A percentile compares a stretch with the other conserved stretches of the same genome.
phyloP scores from a whole-genome alignment of 2,113 vertebrate species.

The Athene noctua region DNA sequence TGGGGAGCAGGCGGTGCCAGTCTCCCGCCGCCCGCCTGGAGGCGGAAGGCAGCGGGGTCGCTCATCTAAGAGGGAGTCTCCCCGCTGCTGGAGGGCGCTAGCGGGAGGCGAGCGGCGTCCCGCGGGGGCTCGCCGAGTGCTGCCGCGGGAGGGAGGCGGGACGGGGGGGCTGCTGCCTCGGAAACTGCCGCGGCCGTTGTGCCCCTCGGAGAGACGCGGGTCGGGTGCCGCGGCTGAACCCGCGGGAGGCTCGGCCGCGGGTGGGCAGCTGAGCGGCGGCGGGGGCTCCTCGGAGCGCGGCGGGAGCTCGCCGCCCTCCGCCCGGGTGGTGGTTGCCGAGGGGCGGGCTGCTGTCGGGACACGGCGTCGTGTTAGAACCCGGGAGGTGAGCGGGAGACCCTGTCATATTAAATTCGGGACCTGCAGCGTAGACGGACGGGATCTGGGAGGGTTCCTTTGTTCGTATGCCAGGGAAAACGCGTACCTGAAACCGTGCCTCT shows the following conservation, averaged over 20 bases:
- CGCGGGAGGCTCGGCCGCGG: neutral
- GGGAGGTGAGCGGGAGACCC: neutral
- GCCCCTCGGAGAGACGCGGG: neutral
- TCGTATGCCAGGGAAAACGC: neutral
- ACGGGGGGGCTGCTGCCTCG: fast-evolving
- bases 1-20: neutral
- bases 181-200: fast-evolving
- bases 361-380: neutral
- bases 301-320: neutral
- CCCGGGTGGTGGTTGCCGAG: neutral
- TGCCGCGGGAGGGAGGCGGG: too few species aligned
- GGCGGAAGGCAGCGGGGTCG: neutral
- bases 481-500: neutral
- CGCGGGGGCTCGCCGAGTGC: too few species aligned
- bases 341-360: neutral
- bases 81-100: too few species aligned
- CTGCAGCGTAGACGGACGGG: neutral
- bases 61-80: fast-evolving
- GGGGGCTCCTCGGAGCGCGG: neutral
- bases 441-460: neutral
- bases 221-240: neutral
- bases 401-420: neutral
- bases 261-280: neutral
- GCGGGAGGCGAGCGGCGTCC: neutral
- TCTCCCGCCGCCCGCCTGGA: too few species aligned